Evolutionary conservation across 2,113 vertebrate genomes (phyloP).

Genomic region (Xiphorhynchus elegans): DNA sequence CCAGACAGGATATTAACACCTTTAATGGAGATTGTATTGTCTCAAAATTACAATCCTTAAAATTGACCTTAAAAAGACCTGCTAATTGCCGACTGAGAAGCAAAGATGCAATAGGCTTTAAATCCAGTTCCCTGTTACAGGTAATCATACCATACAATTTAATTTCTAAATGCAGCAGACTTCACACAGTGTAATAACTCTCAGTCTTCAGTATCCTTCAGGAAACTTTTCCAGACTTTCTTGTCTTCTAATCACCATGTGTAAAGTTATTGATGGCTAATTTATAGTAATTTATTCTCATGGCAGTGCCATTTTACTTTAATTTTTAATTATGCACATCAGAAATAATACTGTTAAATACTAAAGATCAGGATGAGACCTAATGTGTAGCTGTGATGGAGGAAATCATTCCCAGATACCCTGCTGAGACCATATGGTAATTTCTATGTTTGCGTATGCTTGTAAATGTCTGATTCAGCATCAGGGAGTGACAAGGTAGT

Average conservation of each 20-base stretch:
- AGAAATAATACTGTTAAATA: slow-evolving; percentile 6
- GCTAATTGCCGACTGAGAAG: background rate
- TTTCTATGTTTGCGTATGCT: background rate
- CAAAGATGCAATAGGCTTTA: background rate
- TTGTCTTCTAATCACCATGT: background rate
- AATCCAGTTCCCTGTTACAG: background rate
- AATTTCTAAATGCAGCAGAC: background rate
- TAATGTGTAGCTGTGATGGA: background rate
- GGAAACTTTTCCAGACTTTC: background rate
- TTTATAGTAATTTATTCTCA: background rate
- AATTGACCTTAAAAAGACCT: no score
- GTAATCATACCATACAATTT: background rate
- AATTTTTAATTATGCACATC: slow-evolving; percentile 21
- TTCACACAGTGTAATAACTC: background rate
- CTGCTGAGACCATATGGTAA: slow-evolving; percentile 25
- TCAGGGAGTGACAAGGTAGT: background rate
- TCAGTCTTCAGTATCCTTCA: background rate
- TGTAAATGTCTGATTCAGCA: background rate
- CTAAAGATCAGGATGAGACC: background rate
- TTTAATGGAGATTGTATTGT: background rate
- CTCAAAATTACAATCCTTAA: background rate
- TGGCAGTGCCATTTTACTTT: background rate
- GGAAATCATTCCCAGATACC: background rate
- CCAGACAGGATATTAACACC: background rate
- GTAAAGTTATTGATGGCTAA: background rate